phyloP scores from a whole-genome alignment of 2,888 invertebrate genomes.

The Standfussiana lucernea region DNA sequence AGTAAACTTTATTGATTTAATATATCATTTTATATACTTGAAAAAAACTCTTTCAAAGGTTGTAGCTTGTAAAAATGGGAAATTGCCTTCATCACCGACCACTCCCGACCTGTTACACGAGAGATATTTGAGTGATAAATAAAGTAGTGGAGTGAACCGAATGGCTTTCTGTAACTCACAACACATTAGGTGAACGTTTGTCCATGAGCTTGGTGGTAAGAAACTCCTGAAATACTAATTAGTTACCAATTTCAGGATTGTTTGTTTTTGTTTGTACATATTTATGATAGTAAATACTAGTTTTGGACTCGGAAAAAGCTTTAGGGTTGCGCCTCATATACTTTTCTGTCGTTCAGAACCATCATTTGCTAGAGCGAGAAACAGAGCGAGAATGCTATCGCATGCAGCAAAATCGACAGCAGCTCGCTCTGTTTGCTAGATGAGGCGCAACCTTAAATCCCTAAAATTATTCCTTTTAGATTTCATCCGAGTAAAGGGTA shows the following conservation, averaged over 20 bases:
- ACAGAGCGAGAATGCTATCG: too few relatives aligned
- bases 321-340: too few relatives aligned
- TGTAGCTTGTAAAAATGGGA: background rate
- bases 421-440: too few relatives aligned
- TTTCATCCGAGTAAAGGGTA: background rate
- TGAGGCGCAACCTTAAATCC: too few relatives aligned
- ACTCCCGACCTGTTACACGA: conserved; percentile 4
- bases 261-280: too few relatives aligned
- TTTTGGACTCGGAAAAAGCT: too few relatives aligned
- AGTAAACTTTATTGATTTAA: background rate
- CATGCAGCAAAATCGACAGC: too few relatives aligned
- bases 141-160: conserved; percentile 16
- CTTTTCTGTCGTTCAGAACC: too few relatives aligned
- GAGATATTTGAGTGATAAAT: conserved; percentile 34
- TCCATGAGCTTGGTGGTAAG: conserved; percentile 1
- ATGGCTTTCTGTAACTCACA: conserved; percentile 28
- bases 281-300: too few relatives aligned
- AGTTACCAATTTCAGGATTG: background rate
- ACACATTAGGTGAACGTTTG: conserved; percentile 23
- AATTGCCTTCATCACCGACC: conserved; percentile 17
- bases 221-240: background rate
- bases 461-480: background rate
- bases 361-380: too few relatives aligned
- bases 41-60: background rate
- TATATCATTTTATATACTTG: too few relatives aligned